A percentile compares a stretch with the other conserved stretches of the same genome.
phyloP scores from a whole-genome alignment of 2,113 vertebrate species.

The Trichechus manatus region DNA sequence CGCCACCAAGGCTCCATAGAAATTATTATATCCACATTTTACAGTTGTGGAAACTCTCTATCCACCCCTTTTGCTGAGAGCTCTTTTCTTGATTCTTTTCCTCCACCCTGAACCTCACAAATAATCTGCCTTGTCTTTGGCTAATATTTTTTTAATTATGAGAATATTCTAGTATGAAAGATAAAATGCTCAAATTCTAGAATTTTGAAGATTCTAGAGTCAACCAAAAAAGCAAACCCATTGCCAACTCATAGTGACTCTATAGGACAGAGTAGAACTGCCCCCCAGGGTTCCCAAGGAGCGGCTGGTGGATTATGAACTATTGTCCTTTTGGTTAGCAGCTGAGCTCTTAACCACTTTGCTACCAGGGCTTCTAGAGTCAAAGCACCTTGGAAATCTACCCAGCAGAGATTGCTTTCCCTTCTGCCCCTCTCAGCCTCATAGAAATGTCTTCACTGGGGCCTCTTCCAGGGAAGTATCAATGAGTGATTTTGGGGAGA shows the following conservation, averaged over 20 bases:
- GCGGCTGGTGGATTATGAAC: no score
- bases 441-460: not conserved
- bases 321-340: no score
- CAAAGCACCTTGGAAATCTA: not conserved
- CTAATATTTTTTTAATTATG: slow-evolving; percentile 11
- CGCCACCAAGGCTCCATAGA: not conserved
- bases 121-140: not conserved
- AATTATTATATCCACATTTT: not conserved
- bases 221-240: not conserved
- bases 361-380: no score
- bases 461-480: not conserved
- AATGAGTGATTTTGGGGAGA: slow-evolving; percentile 7
- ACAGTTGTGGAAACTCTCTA: not conserved
- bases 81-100: slow-evolving; percentile 26
- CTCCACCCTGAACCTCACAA: not conserved
- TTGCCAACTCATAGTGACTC: no score
- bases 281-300: no score
- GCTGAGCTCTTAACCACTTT: no score
- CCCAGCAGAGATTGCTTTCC: not conserved
- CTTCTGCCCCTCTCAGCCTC: not conserved
- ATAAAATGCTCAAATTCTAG: slow-evolving; percentile 21
- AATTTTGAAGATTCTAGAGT: not conserved
- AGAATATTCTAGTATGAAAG: slow-evolving; percentile 3
- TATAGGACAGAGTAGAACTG: no score
- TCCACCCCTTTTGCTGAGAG: not conserved